phyloP scores from a whole-genome alignment of 2,113 vertebrate species.

The Mormyrus iriodes region DNA sequence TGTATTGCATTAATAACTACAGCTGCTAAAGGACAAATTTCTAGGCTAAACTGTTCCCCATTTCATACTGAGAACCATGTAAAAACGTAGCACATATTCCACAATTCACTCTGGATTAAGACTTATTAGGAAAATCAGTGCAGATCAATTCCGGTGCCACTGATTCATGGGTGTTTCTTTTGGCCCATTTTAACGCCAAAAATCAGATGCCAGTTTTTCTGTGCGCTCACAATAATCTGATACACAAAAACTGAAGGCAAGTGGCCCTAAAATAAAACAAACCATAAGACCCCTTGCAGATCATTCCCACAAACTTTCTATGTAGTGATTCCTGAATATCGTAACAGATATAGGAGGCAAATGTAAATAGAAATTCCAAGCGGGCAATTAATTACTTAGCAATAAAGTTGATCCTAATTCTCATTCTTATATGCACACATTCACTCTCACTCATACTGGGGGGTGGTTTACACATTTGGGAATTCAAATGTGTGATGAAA shows the following conservation, averaged over 20 bases:
- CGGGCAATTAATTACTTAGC: background rate
- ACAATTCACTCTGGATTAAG: background rate
- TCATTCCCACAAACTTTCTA: background rate
- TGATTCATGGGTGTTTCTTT: background rate
- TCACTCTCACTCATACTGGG: background rate
- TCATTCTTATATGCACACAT: background rate
- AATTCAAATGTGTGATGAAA: background rate
- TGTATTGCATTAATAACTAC: background rate
- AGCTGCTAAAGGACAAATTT: background rate
- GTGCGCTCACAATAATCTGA: background rate
- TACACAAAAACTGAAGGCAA: background rate
- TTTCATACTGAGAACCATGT: background rate
- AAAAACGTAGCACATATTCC: background rate
- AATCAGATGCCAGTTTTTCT: background rate
- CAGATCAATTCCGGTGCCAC: background rate
- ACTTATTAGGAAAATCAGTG: background rate
- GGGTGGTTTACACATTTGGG: background rate
- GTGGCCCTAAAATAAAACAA: background rate
- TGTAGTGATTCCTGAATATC: background rate
- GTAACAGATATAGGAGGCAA: background rate
- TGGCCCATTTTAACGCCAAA: background rate
- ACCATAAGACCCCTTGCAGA: background rate
- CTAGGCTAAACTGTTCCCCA: background rate
- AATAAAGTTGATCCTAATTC: too few species aligned
- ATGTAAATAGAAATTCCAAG: background rate